A percentile compares a stretch with the other conserved stretches of the same genome.
phyloP scores from a whole-genome alignment of 1,140 invertebrate species.

The Magallana ariakensis region DNA sequence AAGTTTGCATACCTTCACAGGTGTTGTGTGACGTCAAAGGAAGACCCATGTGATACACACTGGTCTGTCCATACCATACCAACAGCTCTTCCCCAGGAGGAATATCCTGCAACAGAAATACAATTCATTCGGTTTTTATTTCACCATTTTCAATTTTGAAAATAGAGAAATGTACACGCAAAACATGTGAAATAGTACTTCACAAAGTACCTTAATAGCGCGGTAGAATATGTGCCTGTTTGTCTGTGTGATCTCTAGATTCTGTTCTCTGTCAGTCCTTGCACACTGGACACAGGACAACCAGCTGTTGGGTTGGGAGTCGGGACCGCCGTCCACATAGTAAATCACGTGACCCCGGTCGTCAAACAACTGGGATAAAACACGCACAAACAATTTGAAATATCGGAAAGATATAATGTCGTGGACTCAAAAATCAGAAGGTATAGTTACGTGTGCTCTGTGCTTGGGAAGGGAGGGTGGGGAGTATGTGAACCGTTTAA shows the following conservation, averaged over 20 bases:
- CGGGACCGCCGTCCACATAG: background rate
- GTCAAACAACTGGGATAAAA: background rate
- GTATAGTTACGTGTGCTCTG: too few species aligned
- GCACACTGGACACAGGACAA: conserved; percentile 15
- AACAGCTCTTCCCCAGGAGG: conserved; percentile 81
- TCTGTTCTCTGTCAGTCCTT: conserved; percentile 9
- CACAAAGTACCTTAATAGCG: background rate
- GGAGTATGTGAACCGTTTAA: too few species aligned
- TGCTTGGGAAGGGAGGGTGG: too few species aligned
- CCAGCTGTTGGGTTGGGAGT: background rate
- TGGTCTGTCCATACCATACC: conserved; percentile 82
- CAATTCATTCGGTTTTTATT: background rate
- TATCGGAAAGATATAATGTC: too few species aligned
- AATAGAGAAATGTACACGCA: background rate
- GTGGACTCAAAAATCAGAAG: too few species aligned
- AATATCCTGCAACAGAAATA: conserved; percentile 74
- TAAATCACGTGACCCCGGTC: background rate
- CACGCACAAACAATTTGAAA: too few species aligned
- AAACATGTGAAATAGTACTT: too few species aligned
- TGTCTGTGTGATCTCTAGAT: background rate
- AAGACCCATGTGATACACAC: conserved; percentile 77
- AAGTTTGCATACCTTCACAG: background rate
- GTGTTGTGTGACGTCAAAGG: conserved; percentile 47
- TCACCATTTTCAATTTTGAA: background rate
- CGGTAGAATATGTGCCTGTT: conserved; percentile 2